Percentiles rank a stretch among this genome's conserved stretches.
Evolutionary conservation across 2,113 vertebrate genomes (phyloP).

Genomic region (Nannospalax galili): DNA sequence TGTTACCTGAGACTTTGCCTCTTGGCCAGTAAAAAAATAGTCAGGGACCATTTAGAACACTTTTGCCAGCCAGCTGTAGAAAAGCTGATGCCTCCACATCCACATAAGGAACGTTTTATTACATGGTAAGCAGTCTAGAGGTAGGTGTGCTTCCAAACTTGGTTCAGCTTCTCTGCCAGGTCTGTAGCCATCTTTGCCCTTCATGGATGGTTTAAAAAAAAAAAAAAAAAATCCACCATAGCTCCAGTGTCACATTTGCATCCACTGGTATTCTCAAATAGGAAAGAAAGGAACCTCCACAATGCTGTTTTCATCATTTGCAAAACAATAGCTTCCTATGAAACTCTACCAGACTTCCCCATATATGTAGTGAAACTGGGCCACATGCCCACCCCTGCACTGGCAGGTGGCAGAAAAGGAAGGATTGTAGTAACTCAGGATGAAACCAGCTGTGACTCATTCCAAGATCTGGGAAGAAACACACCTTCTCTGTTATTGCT

Average conservation of each 20-base stretch:
- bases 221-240: fast-evolving
- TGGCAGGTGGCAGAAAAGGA: background rate
- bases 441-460: background rate
- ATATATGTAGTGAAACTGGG: background rate
- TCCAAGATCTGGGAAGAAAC: background rate
- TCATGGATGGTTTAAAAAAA: background rate
- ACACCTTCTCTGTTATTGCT: background rate
- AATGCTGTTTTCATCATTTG: background rate
- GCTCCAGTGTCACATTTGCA: background rate
- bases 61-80: background rate
- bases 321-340: background rate
- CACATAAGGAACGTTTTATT: background rate
- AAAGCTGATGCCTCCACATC: background rate
- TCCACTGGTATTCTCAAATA: background rate
- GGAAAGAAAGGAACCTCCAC: background rate
- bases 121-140: background rate
- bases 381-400: background rate
- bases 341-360: background rate
- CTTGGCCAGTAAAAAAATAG: background rate
- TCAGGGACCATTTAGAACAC: background rate
- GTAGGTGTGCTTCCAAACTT: background rate
- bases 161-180: background rate
- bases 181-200: background rate
- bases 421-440: background rate
- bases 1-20: background rate